Conservation (phyloP, 2,797 vertebrate species). For the Tapirus indicus region DNA sequence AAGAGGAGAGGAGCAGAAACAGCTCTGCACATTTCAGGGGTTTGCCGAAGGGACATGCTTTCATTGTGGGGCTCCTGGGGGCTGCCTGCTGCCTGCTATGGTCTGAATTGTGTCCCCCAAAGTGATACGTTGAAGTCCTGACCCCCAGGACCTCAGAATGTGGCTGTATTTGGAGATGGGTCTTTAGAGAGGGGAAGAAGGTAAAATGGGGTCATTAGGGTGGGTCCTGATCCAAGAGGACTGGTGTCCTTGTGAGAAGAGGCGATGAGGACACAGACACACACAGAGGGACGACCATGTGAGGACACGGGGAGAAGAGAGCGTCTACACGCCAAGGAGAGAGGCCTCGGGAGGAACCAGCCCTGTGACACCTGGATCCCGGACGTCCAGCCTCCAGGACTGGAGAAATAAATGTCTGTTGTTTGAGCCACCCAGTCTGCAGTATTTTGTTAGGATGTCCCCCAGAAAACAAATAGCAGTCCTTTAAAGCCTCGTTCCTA, state of each 20-base stretch:
- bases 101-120: neutral
- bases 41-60: neutral
- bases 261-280: too few species aligned
- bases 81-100: neutral
- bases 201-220: too few species aligned
- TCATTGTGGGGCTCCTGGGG: neutral
- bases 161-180: too few species aligned
- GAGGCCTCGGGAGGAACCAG: neutral
- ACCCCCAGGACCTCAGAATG: too few species aligned
- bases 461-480: accelerated
- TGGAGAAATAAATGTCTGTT: accelerated
- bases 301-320: too few species aligned
- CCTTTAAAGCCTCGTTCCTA: too few species aligned
- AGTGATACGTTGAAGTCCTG: neutral
- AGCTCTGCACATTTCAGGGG: neutral
- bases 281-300: too few species aligned
- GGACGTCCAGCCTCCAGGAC: neutral
- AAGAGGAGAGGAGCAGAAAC: too few species aligned
- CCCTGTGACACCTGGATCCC: too few species aligned
- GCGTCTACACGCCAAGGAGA: too few species aligned
- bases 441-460: neutral
- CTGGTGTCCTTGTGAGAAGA: neutral
- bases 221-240: neutral
- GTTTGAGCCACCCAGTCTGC: neutral
- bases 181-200: neutral